phyloP scores from a whole-genome alignment of 2,888 invertebrate genomes.

The Tachina lurida region DNA sequence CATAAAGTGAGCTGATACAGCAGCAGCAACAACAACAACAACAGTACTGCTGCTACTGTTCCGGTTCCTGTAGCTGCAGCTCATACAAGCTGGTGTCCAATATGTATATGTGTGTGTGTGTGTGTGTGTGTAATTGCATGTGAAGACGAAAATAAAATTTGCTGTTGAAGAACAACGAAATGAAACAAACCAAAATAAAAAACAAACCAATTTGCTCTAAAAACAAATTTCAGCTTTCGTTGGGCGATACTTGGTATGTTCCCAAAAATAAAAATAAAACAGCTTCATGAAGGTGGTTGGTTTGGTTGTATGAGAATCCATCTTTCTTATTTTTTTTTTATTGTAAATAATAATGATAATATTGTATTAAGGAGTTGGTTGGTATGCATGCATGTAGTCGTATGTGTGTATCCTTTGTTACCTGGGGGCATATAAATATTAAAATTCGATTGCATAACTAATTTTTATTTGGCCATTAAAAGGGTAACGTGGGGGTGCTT shows the following conservation, averaged over 20 bases:
- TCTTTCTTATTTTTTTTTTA: conserved; percentile 20
- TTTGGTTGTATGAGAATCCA: conserved; percentile 10
- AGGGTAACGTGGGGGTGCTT: conserved; percentile 70
- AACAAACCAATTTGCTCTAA: conserved; percentile 71
- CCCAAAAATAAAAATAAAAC: conserved; percentile 23
- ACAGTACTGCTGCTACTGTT: conserved; percentile 44
- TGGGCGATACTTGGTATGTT: conserved; percentile 63
- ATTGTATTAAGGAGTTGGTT: conserved; percentile 42
- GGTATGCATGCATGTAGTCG: not conserved
- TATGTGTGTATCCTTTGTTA: conserved; percentile 41
- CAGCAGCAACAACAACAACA: conserved; percentile 50
- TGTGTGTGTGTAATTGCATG: conserved; percentile 8
- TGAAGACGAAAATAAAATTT: conserved; percentile 41
- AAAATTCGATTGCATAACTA: conserved; percentile 73
- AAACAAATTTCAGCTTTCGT: conserved; percentile 64
- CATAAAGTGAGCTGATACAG: conserved; percentile 74
- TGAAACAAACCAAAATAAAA: conserved; percentile 25
- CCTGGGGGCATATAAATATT: conserved; percentile 71
- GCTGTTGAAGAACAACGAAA: conserved; percentile 49
- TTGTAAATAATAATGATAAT: conserved; percentile 47
- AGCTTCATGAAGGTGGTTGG: conserved; percentile 63
- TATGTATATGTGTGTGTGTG: conserved; percentile 40
- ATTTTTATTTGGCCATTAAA: conserved; percentile 71
- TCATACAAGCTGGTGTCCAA: not conserved
- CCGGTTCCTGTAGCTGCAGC: conserved; percentile 55